These are phyloP conservation scores for Cephus spinipes DNA, from an alignment of 2,888 invertebrate species.

Conservation along the genomic window DNA sequence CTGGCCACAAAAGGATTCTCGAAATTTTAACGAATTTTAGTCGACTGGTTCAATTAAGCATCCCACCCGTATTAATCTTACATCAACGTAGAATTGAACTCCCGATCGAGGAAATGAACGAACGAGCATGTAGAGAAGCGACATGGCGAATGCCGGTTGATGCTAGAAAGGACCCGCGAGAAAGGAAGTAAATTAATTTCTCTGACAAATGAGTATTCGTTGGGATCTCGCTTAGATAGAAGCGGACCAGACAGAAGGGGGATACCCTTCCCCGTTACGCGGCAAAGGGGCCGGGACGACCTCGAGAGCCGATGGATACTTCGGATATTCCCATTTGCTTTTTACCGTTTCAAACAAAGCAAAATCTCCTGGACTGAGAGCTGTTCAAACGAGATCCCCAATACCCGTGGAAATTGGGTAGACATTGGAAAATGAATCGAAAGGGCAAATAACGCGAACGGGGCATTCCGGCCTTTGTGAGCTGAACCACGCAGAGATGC, in stretches of 20 bases:
- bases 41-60: too few species aligned
- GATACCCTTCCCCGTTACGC: background rate
- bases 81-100: too few species aligned
- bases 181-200: conserved; percentile 20
- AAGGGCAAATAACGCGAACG: conserved; percentile 49
- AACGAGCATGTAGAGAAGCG: too few species aligned
- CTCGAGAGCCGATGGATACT: conserved; percentile 9
- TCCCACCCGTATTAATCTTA: too few species aligned
- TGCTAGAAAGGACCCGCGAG: background rate
- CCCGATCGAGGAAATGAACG: too few species aligned
- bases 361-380: conserved; percentile 23
- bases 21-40: too few species aligned
- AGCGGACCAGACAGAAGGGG: conserved; percentile 1
- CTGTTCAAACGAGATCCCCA: conserved; percentile 41
- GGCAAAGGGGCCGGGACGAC: too few species aligned
- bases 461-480: conserved; percentile 13
- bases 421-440: conserved; percentile 57
- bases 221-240: conserved; percentile 33
- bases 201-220: conserved; percentile 46
- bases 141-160: too few species aligned
- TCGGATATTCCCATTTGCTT: conserved; percentile 42
- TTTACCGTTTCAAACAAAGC: conserved; percentile 44
- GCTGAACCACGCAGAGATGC: background rate
- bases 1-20: too few species aligned
- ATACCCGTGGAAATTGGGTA: conserved; percentile 53